These are phyloP conservation scores for Holotrichia oblita DNA, from an alignment of 1,140 invertebrate species.

Conservation along the genomic window DNA sequence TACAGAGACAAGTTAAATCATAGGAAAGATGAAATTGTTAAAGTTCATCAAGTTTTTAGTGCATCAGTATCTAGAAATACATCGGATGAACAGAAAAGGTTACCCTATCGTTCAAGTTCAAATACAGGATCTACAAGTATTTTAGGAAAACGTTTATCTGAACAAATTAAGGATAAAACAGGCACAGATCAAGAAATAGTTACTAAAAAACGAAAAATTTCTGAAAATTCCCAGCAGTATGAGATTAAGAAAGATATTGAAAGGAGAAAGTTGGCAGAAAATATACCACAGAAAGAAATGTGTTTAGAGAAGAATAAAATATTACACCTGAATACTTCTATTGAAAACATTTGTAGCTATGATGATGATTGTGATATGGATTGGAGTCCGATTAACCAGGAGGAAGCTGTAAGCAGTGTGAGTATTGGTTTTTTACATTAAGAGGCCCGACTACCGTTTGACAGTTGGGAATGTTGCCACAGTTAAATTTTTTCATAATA, in stretches of 20 bases:
- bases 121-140: not conserved
- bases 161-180: not conserved
- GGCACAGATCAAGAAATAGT: not conserved
- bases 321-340: not conserved
- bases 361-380: conserved; percentile 35
- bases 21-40: conserved; percentile 32
- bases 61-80: not conserved
- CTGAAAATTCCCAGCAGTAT: not conserved
- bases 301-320: not conserved
- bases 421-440: conserved; percentile 17
- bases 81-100: not conserved
- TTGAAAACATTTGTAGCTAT: not conserved
- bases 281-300: too few relatives aligned
- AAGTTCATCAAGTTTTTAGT: conserved; percentile 31
- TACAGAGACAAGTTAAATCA: not conserved
- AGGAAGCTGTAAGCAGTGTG: conserved; percentile 27
- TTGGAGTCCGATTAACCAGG: conserved; percentile 39
- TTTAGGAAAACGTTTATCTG: not conserved
- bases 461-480: too few relatives aligned
- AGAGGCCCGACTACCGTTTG: too few relatives aligned
- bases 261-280: too few relatives aligned
- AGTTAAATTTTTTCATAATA: too few relatives aligned
- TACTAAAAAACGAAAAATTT: not conserved
- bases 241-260: not conserved
- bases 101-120: not conserved